Conservation (phyloP, 2,113 vertebrate species). For the Anhinga rufa region DNA sequence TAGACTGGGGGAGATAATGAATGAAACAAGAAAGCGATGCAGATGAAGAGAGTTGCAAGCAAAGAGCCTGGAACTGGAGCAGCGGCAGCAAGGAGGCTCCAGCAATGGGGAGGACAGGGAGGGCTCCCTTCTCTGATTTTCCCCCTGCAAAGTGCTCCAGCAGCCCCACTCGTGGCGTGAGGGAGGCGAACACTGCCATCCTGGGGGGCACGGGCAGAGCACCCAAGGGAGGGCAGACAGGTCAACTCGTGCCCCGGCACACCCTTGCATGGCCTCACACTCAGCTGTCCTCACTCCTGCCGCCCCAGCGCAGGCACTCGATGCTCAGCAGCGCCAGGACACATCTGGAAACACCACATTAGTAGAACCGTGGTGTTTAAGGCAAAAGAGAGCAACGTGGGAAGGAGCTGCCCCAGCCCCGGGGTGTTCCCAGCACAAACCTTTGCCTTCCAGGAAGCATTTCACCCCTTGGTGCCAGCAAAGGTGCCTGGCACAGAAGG, state of each 20-base stretch:
- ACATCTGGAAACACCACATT: accelerated
- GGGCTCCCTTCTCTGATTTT: background rate
- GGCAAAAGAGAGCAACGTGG: background rate
- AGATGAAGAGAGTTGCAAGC: background rate
- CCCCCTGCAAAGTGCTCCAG: background rate
- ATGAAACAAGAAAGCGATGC: background rate
- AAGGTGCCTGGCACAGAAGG: background rate
- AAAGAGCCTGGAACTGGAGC: background rate
- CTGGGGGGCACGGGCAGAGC: background rate
- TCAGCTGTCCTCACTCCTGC: background rate
- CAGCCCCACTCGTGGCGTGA: accelerated
- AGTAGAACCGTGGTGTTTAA: accelerated
- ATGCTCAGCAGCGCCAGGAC: accelerated
- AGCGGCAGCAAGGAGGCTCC: background rate
- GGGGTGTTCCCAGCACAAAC: background rate
- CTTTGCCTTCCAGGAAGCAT: background rate
- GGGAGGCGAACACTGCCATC: accelerated
- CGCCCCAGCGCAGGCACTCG: background rate
- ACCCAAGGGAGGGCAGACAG: no score
- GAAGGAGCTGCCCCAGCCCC: background rate
- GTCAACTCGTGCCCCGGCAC: background rate
- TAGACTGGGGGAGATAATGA: background rate
- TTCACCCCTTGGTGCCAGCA: background rate
- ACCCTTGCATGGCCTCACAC: background rate
- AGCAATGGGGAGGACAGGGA: background rate